Conservation (phyloP, 2,888 invertebrate species). For the Papilio elwesi region DNA sequence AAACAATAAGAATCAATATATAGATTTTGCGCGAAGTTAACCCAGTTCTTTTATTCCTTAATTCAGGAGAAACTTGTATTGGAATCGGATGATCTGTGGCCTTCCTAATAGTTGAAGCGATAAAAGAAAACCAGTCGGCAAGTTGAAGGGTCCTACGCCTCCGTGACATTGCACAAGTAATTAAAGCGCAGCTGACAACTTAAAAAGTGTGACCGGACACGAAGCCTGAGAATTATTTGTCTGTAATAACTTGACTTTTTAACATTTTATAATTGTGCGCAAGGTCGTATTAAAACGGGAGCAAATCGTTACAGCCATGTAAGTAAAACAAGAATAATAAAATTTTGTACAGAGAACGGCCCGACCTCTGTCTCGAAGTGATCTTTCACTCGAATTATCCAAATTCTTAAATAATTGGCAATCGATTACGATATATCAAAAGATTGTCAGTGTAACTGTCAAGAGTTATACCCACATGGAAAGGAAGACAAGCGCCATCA, state of each 20-base stretch:
- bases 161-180: slow-evolving; percentile 31
- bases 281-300: slow-evolving; percentile 64
- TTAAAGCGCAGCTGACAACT: slow-evolving; percentile 10
- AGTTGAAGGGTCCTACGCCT: slow-evolving; percentile 29
- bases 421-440: slow-evolving; percentile 11
- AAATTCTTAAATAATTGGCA: slow-evolving; percentile 15
- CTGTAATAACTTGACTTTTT: slow-evolving; percentile 51
- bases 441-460: neutral
- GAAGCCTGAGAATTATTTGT: slow-evolving; percentile 48
- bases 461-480: too few relatives aligned
- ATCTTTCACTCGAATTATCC: slow-evolving; percentile 52
- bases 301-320: slow-evolving; percentile 54
- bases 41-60: neutral
- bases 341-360: slow-evolving; percentile 54
- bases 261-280: slow-evolving; percentile 55
- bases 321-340: slow-evolving; percentile 53
- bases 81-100: slow-evolving; percentile 17
- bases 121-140: slow-evolving; percentile 24
- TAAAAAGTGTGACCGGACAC: slow-evolving; percentile 44
- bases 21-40: too few relatives aligned
- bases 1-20: too few relatives aligned
- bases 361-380: slow-evolving; percentile 55
- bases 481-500: too few relatives aligned
- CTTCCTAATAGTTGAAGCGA: slow-evolving; percentile 15
- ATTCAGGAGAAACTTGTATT: slow-evolving; percentile 27